These are phyloP conservation scores for Aelia acuminata DNA, from an alignment of 2,888 invertebrate species.

Conservation along the genomic window DNA sequence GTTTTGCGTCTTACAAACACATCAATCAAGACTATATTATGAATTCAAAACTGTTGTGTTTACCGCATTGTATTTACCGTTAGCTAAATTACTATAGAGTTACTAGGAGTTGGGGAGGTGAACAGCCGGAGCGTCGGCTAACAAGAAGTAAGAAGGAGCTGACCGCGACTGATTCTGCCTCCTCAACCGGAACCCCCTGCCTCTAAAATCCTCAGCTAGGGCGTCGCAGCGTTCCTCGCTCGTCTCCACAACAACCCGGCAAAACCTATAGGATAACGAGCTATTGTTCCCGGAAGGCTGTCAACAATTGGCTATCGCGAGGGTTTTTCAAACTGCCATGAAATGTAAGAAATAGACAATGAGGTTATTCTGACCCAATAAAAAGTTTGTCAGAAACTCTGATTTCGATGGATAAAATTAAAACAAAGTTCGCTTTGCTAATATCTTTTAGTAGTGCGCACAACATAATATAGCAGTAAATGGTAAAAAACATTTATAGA, in stretches of 20 bases:
- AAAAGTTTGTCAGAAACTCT: no score
- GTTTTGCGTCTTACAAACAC: no score
- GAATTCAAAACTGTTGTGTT: no score
- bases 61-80: background rate
- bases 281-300: background rate
- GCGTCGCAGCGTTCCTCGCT: background rate
- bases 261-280: slow-evolving; percentile 19
- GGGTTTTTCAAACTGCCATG: background rate
- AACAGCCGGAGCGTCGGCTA: slow-evolving; percentile 16
- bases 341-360: background rate
- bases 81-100: background rate
- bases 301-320: background rate
- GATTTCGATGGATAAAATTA: no score
- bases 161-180: background rate
- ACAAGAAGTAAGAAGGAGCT: slow-evolving; percentile 19
- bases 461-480: no score
- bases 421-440: no score
- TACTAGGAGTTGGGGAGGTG: background rate
- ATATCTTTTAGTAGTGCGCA: no score
- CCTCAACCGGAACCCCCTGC: slow-evolving; percentile 26
- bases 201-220: background rate
- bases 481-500: no score
- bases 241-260: background rate
- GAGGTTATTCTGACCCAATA: no score
- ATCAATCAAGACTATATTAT: no score